Evolutionary conservation across 2,797 vertebrate genomes (phyloP).

Genomic region (Poecile montanus): DNA sequence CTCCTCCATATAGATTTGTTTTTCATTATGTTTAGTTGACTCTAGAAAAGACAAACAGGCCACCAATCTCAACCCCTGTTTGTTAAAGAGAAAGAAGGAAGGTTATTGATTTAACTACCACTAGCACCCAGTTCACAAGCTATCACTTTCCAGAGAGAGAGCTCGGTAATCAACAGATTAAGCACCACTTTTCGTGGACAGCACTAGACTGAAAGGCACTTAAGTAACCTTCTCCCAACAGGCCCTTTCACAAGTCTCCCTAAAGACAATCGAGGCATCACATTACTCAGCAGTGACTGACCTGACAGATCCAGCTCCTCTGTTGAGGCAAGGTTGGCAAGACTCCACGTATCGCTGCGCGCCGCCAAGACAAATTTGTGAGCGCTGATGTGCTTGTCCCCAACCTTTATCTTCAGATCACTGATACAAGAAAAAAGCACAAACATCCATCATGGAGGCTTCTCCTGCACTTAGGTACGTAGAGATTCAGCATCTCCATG

Average conservation of each 20-base stretch:
- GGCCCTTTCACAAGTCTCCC: background rate
- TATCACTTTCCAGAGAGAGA: background rate
- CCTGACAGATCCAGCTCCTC: conserved; percentile 93
- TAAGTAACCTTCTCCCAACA: background rate
- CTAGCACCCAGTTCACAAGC: background rate
- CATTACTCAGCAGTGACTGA: conserved; percentile 69
- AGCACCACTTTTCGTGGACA: background rate
- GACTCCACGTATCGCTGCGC: conserved; percentile 93
- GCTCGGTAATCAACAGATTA: background rate
- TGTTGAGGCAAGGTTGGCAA: conserved; percentile 86
- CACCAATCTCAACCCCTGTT: conserved; percentile 1
- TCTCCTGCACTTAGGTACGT: background rate
- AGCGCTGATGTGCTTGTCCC: conserved; percentile 81
- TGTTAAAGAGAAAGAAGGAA: conserved; percentile 35
- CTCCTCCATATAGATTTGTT: conserved; percentile 33
- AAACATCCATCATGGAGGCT: background rate
- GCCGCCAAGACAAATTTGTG: conserved; percentile 98
- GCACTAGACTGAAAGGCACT: background rate
- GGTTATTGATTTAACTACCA: conserved; percentile 1
- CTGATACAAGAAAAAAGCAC: conserved; percentile 73
- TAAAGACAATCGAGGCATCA: background rate
- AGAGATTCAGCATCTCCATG: background rate
- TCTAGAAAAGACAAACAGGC: conserved; percentile 30
- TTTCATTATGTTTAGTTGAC: conserved; percentile 15
- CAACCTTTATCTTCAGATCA: conserved; percentile 93